Percentiles rank a stretch among this genome's conserved stretches.
These are phyloP conservation scores for Strigops habroptila DNA, from an alignment of 2,113 vertebrate genomes.

Conservation along the genomic window DNA sequence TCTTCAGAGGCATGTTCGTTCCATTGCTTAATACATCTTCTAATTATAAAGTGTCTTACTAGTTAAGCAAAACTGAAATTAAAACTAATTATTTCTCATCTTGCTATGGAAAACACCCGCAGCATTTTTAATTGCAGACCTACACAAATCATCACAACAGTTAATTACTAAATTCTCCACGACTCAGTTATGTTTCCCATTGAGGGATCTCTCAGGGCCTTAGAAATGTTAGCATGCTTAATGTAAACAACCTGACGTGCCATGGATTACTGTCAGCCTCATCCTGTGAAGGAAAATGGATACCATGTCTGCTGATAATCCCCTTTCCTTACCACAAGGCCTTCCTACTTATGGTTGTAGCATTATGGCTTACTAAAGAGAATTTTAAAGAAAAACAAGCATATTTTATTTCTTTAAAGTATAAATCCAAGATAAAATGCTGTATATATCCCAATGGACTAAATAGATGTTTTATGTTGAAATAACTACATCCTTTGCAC, in stretches of 20 bases:
- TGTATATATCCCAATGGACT: background rate
- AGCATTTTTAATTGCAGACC: constrained; percentile 4
- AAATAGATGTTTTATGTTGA: background rate
- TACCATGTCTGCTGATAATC: background rate
- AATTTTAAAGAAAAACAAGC: background rate
- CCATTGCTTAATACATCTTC: background rate
- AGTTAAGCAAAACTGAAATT: constrained; percentile 16
- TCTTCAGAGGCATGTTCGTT: background rate
- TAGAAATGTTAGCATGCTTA: background rate
- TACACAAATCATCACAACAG: constrained; percentile 6
- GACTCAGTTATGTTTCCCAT: background rate
- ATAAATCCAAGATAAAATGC: background rate
- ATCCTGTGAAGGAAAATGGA: background rate
- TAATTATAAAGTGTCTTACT: background rate
- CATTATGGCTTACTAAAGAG: background rate
- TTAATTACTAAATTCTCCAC: constrained; percentile 18
- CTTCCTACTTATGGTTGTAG: background rate
- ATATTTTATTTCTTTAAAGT: background rate
- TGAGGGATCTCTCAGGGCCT: background rate
- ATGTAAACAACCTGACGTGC: background rate
- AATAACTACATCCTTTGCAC: background rate
- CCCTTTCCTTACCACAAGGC: background rate
- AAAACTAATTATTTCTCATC: background rate
- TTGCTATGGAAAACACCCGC: background rate
- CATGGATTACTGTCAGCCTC: background rate